Base-by-base conservation (phyloP, 2,113 vertebrate genomes). In the Bubo scandiacus region DNA sequence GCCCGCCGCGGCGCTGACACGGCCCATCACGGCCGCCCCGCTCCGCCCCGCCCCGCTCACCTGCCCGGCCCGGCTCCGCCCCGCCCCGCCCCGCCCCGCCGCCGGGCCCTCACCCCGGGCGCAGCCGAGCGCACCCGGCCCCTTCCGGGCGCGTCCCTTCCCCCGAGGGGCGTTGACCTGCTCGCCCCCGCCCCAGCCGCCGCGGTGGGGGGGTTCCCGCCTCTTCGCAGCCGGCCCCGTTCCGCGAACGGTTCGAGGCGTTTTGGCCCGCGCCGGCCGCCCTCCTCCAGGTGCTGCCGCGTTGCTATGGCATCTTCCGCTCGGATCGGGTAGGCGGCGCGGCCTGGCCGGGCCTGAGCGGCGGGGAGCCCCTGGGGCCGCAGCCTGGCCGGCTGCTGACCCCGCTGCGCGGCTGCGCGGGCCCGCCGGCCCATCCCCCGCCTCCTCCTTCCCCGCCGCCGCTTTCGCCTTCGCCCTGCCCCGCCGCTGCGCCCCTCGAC, bases 241-340 rank as follows among this genome's bases (percentile, higher is more conserved):
- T 59, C 40, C 30, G 96, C 75, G 88, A 62, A 68, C 51, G 9
- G 18, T 18, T 6, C 3, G 55, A 34, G 74, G 88, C 66, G 51
- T 79, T 98, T 97, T 95, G 97, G 86, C 94, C 96, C 78, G n/a
- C 26, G 81, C 87, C 87, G 94, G 52, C 72, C 63, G 38, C 94
- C 93, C 42, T 97, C 92, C 72, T 73, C 36, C 42, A 42, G 21
- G 66, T 74, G 81, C 38, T 47, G 82, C 47, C 22, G 59, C 42
- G 91, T 95, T 97, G 88, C 90, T 57, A 94, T 93, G 94, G 93
- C 71, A 20, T 42, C 66, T 61, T 52, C 38, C 32, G 68, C 38
- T 57, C 30, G 16, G 43, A 75, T 21, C 5, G 34, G 34, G 54
- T 45, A 61, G 65, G 61, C 62, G 32, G 80, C 9, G 71, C 68